Evolutionary conservation across 2,113 vertebrate genomes (phyloP).

Genomic region (Perca schrenkii): DNA sequence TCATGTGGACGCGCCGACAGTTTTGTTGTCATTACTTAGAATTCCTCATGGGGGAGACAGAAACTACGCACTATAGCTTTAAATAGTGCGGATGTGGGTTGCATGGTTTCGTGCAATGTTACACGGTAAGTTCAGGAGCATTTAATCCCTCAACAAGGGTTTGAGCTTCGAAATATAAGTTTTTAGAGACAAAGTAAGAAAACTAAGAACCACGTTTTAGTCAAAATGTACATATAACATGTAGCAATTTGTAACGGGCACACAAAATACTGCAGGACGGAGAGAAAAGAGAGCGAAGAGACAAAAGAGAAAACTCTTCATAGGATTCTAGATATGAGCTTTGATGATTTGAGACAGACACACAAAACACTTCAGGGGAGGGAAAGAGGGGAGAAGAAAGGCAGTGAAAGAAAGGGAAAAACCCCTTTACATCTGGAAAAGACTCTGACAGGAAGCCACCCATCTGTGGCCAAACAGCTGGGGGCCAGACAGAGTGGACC

Average conservation of each 20-base stretch:
- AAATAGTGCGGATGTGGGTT: no score
- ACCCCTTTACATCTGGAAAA: conserved; percentile 66
- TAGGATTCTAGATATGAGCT: conserved; percentile 19
- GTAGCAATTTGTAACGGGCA: neutral
- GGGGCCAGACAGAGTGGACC: conserved; percentile 66
- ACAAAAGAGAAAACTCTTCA: neutral
- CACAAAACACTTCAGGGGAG: conserved; percentile 42
- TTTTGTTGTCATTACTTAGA: no score
- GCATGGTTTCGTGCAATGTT: neutral
- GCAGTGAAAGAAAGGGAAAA: conserved; percentile 33
- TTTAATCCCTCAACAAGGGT: neutral
- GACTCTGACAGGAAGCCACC: conserved; percentile 71
- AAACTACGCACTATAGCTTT: no score
- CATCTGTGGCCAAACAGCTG: conserved; percentile 76
- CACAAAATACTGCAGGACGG: neutral
- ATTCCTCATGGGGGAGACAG: no score
- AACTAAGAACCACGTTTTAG: neutral
- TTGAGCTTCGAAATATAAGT: neutral
- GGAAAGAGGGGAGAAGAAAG: conserved; percentile 53
- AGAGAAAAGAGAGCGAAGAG: neutral
- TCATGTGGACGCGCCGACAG: no score
- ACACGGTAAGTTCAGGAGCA: neutral
- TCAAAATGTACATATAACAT: neutral
- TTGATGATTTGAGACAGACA: conserved; percentile 51
- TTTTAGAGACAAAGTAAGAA: neutral